phyloP scores from a whole-genome alignment of 2,888 invertebrate species.

The Bombylius major region DNA sequence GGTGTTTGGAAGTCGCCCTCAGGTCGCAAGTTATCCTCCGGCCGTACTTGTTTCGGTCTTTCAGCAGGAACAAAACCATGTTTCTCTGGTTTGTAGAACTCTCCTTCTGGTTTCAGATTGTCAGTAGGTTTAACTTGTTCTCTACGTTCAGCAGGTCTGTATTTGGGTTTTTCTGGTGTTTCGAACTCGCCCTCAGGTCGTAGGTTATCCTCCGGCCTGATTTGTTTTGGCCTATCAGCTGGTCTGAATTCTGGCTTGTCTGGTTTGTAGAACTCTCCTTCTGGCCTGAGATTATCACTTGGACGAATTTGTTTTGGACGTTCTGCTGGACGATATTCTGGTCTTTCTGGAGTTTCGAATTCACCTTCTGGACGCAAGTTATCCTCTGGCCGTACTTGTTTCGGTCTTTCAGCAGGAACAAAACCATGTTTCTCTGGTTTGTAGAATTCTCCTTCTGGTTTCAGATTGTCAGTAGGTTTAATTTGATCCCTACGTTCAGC shows the following conservation, averaged over 20 bases:
- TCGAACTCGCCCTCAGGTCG: conserved; percentile 37
- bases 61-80: conserved; percentile 28
- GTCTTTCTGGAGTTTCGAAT: conserved; percentile 36
- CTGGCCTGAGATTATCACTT: conserved; percentile 41
- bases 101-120: conserved; percentile 37
- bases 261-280: conserved; percentile 39
- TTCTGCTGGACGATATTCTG: conserved; percentile 34
- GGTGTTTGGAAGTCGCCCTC: conserved; percentile 33
- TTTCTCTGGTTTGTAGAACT: conserved; percentile 33
- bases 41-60: conserved; percentile 35
- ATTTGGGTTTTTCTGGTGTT: conserved; percentile 26
- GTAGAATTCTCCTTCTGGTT: conserved; percentile 37
- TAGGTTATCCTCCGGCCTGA: conserved; percentile 39
- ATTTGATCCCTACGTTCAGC: conserved; percentile 27
- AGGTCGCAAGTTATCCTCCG: conserved; percentile 42
- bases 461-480: conserved; percentile 34
- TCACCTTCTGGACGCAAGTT: conserved; percentile 39
- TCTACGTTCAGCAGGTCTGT: conserved; percentile 39
- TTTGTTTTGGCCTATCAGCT: conserved; percentile 20
- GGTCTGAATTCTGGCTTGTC: conserved; percentile 29
- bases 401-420: conserved; percentile 28
- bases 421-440: conserved; percentile 25
- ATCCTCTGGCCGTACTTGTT: conserved; percentile 40
- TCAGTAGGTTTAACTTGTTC: conserved; percentile 39
- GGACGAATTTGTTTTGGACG: conserved; percentile 35